Evolutionary conservation across 2,113 vertebrate genomes (phyloP), one percentile per base, ranked within the genome.

Genomic region (Nannobrachium achirus): DNA sequence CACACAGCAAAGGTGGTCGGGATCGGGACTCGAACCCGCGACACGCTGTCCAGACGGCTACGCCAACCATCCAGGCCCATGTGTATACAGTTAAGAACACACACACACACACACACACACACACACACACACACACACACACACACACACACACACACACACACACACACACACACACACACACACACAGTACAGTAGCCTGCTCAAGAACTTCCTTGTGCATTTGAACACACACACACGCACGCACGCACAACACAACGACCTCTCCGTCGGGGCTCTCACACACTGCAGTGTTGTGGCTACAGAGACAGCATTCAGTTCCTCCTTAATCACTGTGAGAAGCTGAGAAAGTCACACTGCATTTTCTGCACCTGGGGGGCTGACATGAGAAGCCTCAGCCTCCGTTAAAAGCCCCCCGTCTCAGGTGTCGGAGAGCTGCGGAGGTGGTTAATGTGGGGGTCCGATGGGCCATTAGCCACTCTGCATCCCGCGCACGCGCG

Each of bases 241-340:
- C 66, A 25, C 9, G 1, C 16, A 44, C 44, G 6, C 45, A 51
- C 63, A 68, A 71, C 61, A 83, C 73, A 61, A 18, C 3, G 33
- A 57, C 55, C 71, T 76, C 56, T 64, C 56, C 0, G 1, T 25
- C 65, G 61, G 68, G 63, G n/a, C n/a, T n/a, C 50, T 66, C 58
- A 39, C 20, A 25, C 69, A 70, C 45, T 46, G 55, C 18, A 58
- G n/a, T 45, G 10, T 60, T 49, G 46, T 61, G 58, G 58, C 49
- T 63, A 73, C 56, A 72, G 48, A 64, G 46, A 46, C 56, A 84
- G 51, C 41, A 8, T n/a, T 44, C 75, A 76, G 49, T 65, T 58
- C 44, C 45, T 8, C 20, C 0, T 62, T 73, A 75, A 80, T 70
- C 65, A 62, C 38, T 14, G 40, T 0, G 4, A 66, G 56, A 65